A percentile compares a stretch with the other conserved stretches of the same genome.
These are phyloP conservation scores for Marmota monax DNA, from an alignment of 2,113 vertebrate species.

Conservation along the genomic window DNA sequence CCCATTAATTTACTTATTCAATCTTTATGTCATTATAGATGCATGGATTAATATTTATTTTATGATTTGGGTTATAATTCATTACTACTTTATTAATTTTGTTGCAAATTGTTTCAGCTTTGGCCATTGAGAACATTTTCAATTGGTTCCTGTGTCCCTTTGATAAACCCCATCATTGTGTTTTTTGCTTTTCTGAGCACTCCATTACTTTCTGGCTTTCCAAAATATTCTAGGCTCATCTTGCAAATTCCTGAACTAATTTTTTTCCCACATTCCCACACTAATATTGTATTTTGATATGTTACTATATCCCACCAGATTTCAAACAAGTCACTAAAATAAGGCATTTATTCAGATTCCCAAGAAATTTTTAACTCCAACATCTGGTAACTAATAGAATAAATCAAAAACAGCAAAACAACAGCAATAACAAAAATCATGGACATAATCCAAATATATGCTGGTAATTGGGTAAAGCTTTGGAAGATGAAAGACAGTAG, in stretches of 20 bases:
- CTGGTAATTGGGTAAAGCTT: background rate
- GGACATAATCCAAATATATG: background rate
- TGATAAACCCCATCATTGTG: background rate
- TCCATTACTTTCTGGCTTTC: background rate
- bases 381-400: slow-evolving; percentile 19
- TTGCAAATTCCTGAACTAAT: background rate
- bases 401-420: background rate
- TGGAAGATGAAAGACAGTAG: background rate
- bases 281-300: background rate
- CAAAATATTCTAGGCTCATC: background rate
- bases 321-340: slow-evolving; percentile 21
- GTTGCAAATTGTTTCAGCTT: background rate
- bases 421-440: background rate
- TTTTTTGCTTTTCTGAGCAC: background rate
- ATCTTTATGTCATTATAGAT: background rate
- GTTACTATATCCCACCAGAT: background rate
- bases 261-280: background rate
- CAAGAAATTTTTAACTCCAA: slow-evolving; percentile 16
- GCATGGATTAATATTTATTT: slow-evolving; percentile 12
- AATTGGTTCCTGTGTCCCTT: background rate
- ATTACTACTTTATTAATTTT: background rate
- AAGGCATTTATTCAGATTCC: slow-evolving; percentile 8
- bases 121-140: background rate
- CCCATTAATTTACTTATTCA: background rate
- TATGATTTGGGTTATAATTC: background rate